Percentiles rank a stretch among this genome's conserved stretches.
phyloP scores from a whole-genome alignment of 2,888 invertebrate genomes.

The Cryptophagus acutangulus region DNA sequence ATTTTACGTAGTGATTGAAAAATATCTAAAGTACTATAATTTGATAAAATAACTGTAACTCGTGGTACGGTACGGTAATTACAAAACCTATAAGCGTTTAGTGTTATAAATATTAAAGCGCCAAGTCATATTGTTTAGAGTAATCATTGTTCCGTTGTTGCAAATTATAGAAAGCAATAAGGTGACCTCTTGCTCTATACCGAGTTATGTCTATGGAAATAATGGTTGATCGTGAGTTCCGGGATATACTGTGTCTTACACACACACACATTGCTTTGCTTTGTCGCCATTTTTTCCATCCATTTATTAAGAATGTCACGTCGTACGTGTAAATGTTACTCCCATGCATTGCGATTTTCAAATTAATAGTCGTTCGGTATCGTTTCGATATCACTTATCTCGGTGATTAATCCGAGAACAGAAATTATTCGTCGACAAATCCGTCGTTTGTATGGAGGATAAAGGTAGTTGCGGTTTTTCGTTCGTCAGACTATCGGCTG shows the following conservation, averaged over 20 bases:
- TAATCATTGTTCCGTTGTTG: conserved; percentile 23
- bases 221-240: conserved; percentile 32
- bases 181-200: conserved; percentile 33
- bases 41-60: conserved; percentile 2
- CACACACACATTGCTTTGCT: too few relatives aligned
- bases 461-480: too few relatives aligned
- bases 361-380: too few relatives aligned
- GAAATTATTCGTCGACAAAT: too few relatives aligned
- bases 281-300: too few relatives aligned
- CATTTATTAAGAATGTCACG: too few relatives aligned
- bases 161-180: conserved; percentile 35
- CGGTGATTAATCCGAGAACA: too few relatives aligned
- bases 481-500: conserved; percentile 11
- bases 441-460: too few relatives aligned
- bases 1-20: not conserved
- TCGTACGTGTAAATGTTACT: too few relatives aligned
- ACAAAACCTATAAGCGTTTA: not conserved
- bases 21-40: not conserved
- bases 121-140: conserved; percentile 7
- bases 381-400: too few relatives aligned
- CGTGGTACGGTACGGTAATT: too few relatives aligned
- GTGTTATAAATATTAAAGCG: conserved; percentile 7
- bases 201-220: conserved; percentile 32
- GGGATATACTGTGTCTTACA: conserved; percentile 23
- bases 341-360: too few relatives aligned